phyloP scores from a whole-genome alignment of 2,113 vertebrate species.

The Mus pahari region DNA sequence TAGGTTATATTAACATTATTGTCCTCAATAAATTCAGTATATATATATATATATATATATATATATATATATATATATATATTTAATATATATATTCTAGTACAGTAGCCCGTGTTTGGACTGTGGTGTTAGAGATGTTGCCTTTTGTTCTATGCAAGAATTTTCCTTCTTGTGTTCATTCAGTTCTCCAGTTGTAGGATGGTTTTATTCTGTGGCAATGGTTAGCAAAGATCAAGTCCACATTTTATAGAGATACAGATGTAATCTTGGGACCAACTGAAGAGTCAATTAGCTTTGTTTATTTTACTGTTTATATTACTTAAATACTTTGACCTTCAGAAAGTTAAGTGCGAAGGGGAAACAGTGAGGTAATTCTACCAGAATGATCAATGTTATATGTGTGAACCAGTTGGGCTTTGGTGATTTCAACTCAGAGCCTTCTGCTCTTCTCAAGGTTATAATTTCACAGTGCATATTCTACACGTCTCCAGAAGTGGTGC shows the following conservation, averaged over 20 bases:
- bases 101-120: not conserved
- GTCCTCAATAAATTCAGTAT: not conserved
- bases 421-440: constrained; percentile 14
- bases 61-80: too few species aligned
- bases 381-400: not conserved
- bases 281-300: not conserved
- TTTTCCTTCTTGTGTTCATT: not conserved
- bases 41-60: too few species aligned
- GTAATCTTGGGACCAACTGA: not conserved
- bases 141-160: not conserved
- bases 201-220: not conserved
- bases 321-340: not conserved
- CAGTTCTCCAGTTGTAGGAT: not conserved
- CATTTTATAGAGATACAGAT: not conserved
- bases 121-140: not conserved
- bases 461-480: constrained; percentile 61
- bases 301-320: not conserved
- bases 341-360: not conserved
- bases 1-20: not conserved
- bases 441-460: not conserved
- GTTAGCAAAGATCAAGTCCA: not conserved
- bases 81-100: not conserved
- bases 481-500: constrained; percentile 72
- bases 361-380: not conserved
- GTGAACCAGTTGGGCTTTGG: constrained; percentile 74